Percentiles rank a stretch among this genome's conserved stretches.
These are phyloP conservation scores for Dryoscopus gambensis DNA, from an alignment of 2,113 vertebrate species.

Conservation along the genomic window DNA sequence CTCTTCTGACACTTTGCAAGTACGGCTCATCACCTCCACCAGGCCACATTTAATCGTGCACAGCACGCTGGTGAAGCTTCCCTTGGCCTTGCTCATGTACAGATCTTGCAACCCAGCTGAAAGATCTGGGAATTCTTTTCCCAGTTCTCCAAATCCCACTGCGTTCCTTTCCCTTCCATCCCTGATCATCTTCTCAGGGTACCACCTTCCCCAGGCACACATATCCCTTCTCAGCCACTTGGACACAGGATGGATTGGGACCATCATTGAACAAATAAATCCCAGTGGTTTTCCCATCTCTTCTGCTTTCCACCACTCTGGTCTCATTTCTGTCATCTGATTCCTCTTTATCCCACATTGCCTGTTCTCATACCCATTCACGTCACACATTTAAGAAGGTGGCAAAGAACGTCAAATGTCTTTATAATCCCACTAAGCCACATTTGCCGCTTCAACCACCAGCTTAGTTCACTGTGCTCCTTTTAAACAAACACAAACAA, in stretches of 20 bases:
- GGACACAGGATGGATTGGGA: not conserved
- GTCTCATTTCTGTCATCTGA: constrained; percentile 23
- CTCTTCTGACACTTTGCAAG: not conserved
- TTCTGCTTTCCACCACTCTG: not conserved
- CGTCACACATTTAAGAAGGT: constrained; percentile 36
- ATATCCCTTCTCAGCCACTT: not conserved
- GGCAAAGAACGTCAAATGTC: constrained; percentile 21
- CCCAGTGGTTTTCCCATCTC: not conserved
- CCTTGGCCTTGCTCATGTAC: not conserved
- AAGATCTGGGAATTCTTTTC: not conserved
- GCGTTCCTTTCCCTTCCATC: not conserved
- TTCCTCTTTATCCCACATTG: constrained; percentile 20
- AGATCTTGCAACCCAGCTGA: not conserved
- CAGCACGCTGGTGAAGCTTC: not conserved
- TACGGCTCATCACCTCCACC: not conserved
- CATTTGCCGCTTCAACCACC: constrained; percentile 3
- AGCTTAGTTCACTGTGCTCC: not conserved
- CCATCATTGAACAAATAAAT: not conserved
- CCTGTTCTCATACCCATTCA: constrained; percentile 15
- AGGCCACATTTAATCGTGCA: not conserved
- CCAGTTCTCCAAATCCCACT: not conserved
- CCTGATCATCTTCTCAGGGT: not conserved
- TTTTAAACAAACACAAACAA: constrained; percentile 45
- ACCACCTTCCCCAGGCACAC: not conserved
- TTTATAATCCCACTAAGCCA: constrained; percentile 32